These are phyloP conservation scores for Cataglyphis albicans DNA, from an alignment of 2,888 invertebrate genomes.

Conservation along the genomic window DNA sequence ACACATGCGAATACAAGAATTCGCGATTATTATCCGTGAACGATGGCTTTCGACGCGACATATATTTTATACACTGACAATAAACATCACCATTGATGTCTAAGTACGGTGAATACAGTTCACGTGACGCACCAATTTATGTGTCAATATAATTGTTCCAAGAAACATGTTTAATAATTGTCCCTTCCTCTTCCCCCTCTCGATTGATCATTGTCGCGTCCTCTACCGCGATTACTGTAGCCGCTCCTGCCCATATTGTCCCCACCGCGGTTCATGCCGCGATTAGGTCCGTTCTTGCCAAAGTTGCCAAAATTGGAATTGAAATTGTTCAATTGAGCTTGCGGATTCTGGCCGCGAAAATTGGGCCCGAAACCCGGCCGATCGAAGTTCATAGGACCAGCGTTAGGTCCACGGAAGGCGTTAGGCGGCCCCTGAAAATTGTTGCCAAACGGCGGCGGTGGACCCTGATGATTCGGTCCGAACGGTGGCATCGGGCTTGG, in stretches of 20 bases:
- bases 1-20: neutral
- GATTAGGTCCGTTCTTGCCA: constrained; percentile 78
- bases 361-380: constrained; percentile 80
- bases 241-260: constrained; percentile 77
- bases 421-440: constrained; percentile 81
- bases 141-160: constrained; percentile 30
- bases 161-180: constrained; percentile 75
- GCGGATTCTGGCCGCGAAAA: constrained; percentile 79
- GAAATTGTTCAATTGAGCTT: constrained; percentile 73
- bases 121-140: neutral
- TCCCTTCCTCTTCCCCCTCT: constrained; percentile 79
- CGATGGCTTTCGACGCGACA: neutral
- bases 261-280: constrained; percentile 77
- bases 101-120: neutral
- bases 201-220: constrained; percentile 78
- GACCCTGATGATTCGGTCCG: constrained; percentile 75
- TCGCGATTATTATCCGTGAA: neutral
- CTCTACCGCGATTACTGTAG: constrained; percentile 79
- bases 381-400: constrained; percentile 81
- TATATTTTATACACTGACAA: constrained; percentile 16
- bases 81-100: neutral
- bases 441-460: constrained; percentile 72
- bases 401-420: constrained; percentile 79
- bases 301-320: constrained; percentile 76
- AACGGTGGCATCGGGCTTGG: constrained; percentile 81